These are phyloP conservation scores for Patella depressa DNA, from an alignment of 2,888 invertebrate genomes.

Conservation along the genomic window DNA sequence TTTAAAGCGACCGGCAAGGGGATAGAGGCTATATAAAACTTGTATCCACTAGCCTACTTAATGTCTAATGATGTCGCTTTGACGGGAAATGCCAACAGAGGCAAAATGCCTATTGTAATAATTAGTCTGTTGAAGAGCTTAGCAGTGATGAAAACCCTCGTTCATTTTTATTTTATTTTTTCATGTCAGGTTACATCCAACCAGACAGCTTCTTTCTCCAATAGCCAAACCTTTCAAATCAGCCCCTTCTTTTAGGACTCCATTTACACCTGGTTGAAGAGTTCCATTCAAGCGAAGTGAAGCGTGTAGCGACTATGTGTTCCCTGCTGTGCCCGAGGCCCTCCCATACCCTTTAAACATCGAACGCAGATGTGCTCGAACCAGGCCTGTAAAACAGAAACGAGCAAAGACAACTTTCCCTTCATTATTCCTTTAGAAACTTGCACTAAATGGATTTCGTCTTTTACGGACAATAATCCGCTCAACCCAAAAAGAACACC, in stretches of 20 bases:
- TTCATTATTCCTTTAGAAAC: too few species aligned
- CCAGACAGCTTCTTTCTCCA: not conserved
- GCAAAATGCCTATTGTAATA: slow-evolving; percentile 5
- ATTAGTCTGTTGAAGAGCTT: slow-evolving; percentile 3
- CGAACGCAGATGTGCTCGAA: not conserved
- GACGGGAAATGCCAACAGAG: slow-evolving; percentile 9
- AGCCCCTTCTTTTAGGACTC: not conserved
- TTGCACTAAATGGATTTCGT: too few species aligned
- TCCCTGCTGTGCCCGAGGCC: slow-evolving; percentile 8
- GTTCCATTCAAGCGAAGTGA: not conserved
- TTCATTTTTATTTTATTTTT: not conserved
- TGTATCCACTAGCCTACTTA: slow-evolving; percentile 1
- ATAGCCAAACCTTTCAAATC: not conserved
- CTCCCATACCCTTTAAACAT: slow-evolving; percentile 1
- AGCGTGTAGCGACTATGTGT: slow-evolving; percentile 2
- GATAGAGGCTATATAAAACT: too few species aligned
- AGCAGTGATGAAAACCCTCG: not conserved
- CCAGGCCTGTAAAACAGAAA: too few species aligned
- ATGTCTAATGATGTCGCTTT: slow-evolving; percentile 5
- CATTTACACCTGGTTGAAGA: slow-evolving; percentile 4
- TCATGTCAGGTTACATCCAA: not conserved
- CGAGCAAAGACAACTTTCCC: too few species aligned
- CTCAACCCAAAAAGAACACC: too few species aligned
- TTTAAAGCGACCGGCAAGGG: too few species aligned
- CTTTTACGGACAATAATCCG: too few species aligned